Percentiles rank a stretch among this genome's conserved stretches.
These are phyloP conservation scores for Lasioglossum calceatum DNA, from an alignment of 2,888 invertebrate genomes.

Conservation along the genomic window DNA sequence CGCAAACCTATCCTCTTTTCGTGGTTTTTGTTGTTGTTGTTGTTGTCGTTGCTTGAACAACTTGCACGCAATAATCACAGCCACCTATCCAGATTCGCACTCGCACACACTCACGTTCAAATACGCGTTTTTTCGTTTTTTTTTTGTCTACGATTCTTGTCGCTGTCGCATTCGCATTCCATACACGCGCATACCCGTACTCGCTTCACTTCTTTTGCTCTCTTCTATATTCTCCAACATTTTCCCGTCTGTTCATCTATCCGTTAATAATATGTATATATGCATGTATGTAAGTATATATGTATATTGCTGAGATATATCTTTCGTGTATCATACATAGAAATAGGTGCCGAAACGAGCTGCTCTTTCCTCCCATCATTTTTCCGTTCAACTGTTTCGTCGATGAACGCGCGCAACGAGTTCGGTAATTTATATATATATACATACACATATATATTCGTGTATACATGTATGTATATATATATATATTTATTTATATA, in stretches of 20 bases:
- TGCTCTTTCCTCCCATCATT: constrained; percentile 60
- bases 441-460: not conserved
- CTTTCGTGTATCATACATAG: constrained; percentile 77
- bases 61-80: constrained; percentile 81
- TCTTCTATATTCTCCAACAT: constrained; percentile 4
- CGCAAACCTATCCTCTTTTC: constrained; percentile 40
- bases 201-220: not conserved
- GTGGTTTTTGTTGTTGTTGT: not conserved
- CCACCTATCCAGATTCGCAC: constrained; percentile 78
- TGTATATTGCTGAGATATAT: constrained; percentile 29
- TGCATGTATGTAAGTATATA: constrained; percentile 46
- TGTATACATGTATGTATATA: not conserved
- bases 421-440: not conserved
- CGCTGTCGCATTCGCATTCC: not conserved
- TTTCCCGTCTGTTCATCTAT: constrained; percentile 48
- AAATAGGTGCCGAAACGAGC: constrained; percentile 82
- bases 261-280: constrained; percentile 50
- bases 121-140: constrained; percentile 42
- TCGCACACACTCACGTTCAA: constrained; percentile 61
- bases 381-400: not conserved
- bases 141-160: not conserved
- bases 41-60: constrained; percentile 39
- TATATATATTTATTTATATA: not conserved
- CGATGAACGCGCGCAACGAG: constrained; percentile 15
- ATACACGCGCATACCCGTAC: constrained; percentile 3